Base-by-base conservation (phyloP, 35 echinoderm and acorn worm genomes). In the Stichopus chloronotus region DNA sequence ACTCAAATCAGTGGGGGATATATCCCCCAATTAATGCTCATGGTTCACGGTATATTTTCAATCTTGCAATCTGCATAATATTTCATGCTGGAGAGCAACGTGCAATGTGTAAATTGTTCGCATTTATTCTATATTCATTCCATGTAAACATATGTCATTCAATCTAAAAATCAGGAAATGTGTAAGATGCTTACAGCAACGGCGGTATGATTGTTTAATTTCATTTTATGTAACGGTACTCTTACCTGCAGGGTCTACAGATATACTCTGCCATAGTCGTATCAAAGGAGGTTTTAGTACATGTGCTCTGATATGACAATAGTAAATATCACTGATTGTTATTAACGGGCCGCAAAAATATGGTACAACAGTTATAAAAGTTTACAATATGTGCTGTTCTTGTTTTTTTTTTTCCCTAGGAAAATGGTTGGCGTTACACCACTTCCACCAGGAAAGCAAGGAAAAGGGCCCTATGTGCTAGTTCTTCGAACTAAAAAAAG, bases 371-470 rank as follows among this genome's bases (percentile, higher is more conserved):
- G 12, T 81, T 13, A 21, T 81, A 81, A 12, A 24, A 81, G 52
- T 21, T 54, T 30, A 17, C 22, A 21, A 13, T 5, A 81, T 22
- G 11, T 81, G 12, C 78, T 7, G 21, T 14, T 87, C 58, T 55
- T 59, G 19, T 87, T 25, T 8, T 87, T 83, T 54, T 14, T 87
- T 57, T 88, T 25, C 22, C 7, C n/a, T 20, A 88, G 86, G 61
- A 88, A 88, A 88, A 69, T 88, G 57, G 86, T 88, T 69, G 86
- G 86, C 61, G 63, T 88, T 57, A 20, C 86, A 88, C 57, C 86
- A 9, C 86, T 88, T 14, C 86, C 86, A 60, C 55, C 56, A 23
- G 23, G 23, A 69, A 88, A 88, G 20, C 61, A 55, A 88, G 61
- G 61, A 20, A 88, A 88, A 25, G 86, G 86, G 52, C 86, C 86